These are phyloP conservation scores for Drosophila gaucha DNA, from an alignment of 2,888 invertebrate genomes.

Conservation along the genomic window DNA sequence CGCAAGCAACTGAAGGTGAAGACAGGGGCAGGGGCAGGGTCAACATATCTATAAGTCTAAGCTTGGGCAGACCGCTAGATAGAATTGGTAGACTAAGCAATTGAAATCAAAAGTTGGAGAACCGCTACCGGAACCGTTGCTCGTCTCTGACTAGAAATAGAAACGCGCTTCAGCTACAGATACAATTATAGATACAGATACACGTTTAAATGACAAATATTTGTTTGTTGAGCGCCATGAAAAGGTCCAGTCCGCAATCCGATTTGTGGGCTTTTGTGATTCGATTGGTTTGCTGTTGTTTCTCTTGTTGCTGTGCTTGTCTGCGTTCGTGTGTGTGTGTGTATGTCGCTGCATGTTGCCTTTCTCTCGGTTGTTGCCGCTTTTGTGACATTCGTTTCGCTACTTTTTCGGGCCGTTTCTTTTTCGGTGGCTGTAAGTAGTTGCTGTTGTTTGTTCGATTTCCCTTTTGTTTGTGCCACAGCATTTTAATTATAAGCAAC, in stretches of 20 bases:
- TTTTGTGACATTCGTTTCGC: slow-evolving; percentile 73
- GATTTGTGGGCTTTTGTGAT: slow-evolving; percentile 77
- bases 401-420: slow-evolving; percentile 72
- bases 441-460: slow-evolving; percentile 40
- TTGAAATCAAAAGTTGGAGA: slow-evolving; percentile 70
- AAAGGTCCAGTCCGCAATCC: slow-evolving; percentile 73
- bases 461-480: slow-evolving; percentile 62
- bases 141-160: slow-evolving; percentile 24
- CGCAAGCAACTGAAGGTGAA: slow-evolving; percentile 24
- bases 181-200: slow-evolving; percentile 36
- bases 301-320: slow-evolving; percentile 26
- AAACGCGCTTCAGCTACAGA: slow-evolving; percentile 25
- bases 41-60: slow-evolving; percentile 27
- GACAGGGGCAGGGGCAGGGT: neutral
- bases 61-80: slow-evolving; percentile 50
- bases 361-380: slow-evolving; percentile 61
- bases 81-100: slow-evolving; percentile 43
- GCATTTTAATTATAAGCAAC: slow-evolving; percentile 77
- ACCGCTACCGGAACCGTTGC: slow-evolving; percentile 55
- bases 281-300: slow-evolving; percentile 61
- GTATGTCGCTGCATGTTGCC: slow-evolving; percentile 49
- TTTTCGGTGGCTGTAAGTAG: slow-evolving; percentile 57
- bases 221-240: slow-evolving; percentile 66
- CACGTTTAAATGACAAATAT: slow-evolving; percentile 70
- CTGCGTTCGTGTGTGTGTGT: slow-evolving; percentile 9